Evolutionary conservation across 2,888 invertebrate genomes (phyloP).

Genomic region (Trissolcus japonicus): DNA sequence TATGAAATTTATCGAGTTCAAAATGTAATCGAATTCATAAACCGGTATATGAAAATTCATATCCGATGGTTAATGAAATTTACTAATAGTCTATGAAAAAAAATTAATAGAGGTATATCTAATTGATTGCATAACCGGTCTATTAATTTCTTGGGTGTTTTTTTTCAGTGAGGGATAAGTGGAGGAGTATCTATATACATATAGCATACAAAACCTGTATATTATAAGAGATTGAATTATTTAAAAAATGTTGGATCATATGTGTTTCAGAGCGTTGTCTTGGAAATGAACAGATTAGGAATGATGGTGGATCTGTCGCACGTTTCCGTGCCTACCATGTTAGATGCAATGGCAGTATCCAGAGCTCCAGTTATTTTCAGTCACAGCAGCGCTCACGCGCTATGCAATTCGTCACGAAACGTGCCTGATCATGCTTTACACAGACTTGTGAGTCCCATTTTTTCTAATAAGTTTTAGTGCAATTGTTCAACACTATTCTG

Average conservation of each 20-base stretch:
- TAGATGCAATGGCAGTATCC: slow-evolving; percentile 77
- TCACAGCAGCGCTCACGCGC: slow-evolving; percentile 79
- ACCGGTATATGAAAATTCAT: too few relatives aligned
- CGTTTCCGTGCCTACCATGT: slow-evolving; percentile 79
- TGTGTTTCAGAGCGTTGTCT: slow-evolving; percentile 77
- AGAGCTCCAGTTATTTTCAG: slow-evolving; percentile 80
- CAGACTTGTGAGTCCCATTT: slow-evolving; percentile 76
- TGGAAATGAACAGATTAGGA: slow-evolving; percentile 81
- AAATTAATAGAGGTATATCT: too few relatives aligned
- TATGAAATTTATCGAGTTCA: too few relatives aligned
- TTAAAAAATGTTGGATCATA: slow-evolving; percentile 1
- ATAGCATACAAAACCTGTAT: too few relatives aligned
- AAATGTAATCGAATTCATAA: too few relatives aligned
- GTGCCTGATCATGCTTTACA: slow-evolving; percentile 79
- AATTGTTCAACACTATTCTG: not conserved
- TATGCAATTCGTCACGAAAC: slow-evolving; percentile 79
- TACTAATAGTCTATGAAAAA: too few relatives aligned
- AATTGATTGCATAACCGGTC: too few relatives aligned
- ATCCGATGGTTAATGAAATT: too few relatives aligned
- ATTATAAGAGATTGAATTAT: too few relatives aligned
- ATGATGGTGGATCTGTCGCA: slow-evolving; percentile 81
- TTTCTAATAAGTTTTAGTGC: not conserved
- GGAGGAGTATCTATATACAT: too few relatives aligned
- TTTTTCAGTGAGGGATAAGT: too few relatives aligned
- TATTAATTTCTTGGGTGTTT: too few relatives aligned